phyloP scores from a whole-genome alignment of 2,797 vertebrate genomes.

The Platalea minor region DNA sequence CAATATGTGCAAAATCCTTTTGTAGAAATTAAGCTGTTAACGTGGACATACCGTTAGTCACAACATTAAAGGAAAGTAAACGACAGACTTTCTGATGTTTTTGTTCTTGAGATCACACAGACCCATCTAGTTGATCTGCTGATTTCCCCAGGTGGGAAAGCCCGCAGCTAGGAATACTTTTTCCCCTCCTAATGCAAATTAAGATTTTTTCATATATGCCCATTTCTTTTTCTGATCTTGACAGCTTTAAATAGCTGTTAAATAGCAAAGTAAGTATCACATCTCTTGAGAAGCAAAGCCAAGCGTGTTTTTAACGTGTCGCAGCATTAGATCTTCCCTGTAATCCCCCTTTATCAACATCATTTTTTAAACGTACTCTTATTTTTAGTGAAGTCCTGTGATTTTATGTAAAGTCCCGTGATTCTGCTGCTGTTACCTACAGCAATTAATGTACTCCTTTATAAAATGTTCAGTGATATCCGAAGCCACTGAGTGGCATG shows the following conservation, averaged over 20 bases:
- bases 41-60: slow-evolving; percentile 27
- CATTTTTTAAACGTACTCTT: background rate
- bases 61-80: slow-evolving; percentile 49
- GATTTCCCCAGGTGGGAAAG: background rate
- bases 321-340: slow-evolving; percentile 3
- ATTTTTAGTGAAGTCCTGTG: background rate
- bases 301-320: background rate
- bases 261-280: background rate
- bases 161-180: background rate
- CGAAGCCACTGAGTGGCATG: background rate
- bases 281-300: slow-evolving; percentile 37
- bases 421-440: slow-evolving; percentile 15
- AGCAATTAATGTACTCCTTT: background rate
- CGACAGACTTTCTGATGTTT: background rate
- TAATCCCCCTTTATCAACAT: background rate
- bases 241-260: slow-evolving; percentile 50
- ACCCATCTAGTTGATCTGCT: background rate
- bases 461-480: background rate
- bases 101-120: background rate
- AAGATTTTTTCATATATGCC: background rate
- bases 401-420: background rate
- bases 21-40: slow-evolving; percentile 48
- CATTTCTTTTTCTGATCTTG: background rate
- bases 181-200: background rate
- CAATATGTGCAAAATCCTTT: slow-evolving; percentile 20